Evolutionary conservation across 2,797 vertebrate species (phyloP).

Genomic region (Adelosebastes latens): DNA sequence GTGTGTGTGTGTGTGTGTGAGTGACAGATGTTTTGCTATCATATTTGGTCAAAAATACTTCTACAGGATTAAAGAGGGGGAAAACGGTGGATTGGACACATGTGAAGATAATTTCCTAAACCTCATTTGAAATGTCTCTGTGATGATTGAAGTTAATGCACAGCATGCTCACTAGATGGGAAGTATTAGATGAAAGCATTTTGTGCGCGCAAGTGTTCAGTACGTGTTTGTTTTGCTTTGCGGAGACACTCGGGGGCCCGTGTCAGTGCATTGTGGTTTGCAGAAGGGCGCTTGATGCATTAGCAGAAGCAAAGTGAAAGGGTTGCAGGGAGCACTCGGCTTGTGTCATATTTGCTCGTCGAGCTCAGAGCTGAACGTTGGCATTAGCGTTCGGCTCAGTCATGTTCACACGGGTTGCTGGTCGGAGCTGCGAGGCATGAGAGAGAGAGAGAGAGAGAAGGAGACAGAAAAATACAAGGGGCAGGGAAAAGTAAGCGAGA

Average conservation of each 20-base stretch:
- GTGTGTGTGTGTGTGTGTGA: not conserved
- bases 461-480: slow-evolving; percentile 24
- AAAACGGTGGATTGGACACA: not conserved
- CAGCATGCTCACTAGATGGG: not conserved
- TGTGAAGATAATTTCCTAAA: not conserved
- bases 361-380: slow-evolving; percentile 22
- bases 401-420: slow-evolving; percentile 36
- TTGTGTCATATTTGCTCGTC: slow-evolving; percentile 42
- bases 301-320: slow-evolving; percentile 38
- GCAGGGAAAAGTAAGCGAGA: slow-evolving; percentile 31
- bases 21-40: slow-evolving; percentile 42
- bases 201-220: not conserved
- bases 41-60: slow-evolving; percentile 19
- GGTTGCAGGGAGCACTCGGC: slow-evolving; percentile 17
- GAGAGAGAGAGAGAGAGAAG: not conserved
- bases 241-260: not conserved
- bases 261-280: slow-evolving; percentile 21
- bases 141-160: not conserved
- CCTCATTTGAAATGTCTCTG: slow-evolving; percentile 22
- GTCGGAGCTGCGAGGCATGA: slow-evolving; percentile 47
- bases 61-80: slow-evolving; percentile 12
- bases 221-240: slow-evolving; percentile 8
- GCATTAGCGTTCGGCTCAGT: slow-evolving; percentile 31
- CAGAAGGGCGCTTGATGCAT: slow-evolving; percentile 21
- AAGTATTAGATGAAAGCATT: not conserved